These are phyloP conservation scores for Cylindroiulus punctatus DNA, from an alignment of 2,888 invertebrate species.

Conservation along the genomic window DNA sequence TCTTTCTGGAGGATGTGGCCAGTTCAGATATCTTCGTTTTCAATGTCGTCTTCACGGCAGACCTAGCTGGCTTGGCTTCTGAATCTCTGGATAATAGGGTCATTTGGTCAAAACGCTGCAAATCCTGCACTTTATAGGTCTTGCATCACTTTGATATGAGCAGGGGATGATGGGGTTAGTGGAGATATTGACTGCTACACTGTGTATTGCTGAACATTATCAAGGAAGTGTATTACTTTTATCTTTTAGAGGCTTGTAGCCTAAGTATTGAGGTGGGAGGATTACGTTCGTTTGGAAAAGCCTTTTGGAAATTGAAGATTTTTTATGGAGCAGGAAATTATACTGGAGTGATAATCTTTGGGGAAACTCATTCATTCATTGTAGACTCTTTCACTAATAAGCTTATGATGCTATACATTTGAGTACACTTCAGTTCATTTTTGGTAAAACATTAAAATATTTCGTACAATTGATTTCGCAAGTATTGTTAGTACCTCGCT, in stretches of 20 bases:
- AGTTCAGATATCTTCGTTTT: background rate
- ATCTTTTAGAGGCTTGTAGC: conserved; percentile 35
- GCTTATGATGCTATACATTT: too few relatives aligned
- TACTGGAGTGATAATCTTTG: background rate
- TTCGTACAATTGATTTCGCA: too few relatives aligned
- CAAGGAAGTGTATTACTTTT: conserved; percentile 34
- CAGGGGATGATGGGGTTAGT: conserved; percentile 21
- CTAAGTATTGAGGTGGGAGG: background rate
- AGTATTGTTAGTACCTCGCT: too few relatives aligned
- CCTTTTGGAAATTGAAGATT: background rate
- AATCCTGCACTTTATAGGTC: conserved; percentile 27
- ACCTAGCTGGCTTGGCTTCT: background rate
- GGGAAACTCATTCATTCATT: background rate
- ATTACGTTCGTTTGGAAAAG: background rate
- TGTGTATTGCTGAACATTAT: conserved; percentile 37
- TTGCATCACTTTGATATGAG: conserved; percentile 43
- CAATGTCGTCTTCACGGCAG: background rate
- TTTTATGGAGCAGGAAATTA: conserved; percentile 6
- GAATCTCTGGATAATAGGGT: conserved; percentile 22
- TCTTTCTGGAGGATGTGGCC: conserved; percentile 24
- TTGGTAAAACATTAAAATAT: too few relatives aligned
- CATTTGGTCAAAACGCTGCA: conserved; percentile 40
- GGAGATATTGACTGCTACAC: background rate
- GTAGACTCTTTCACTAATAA: background rate
- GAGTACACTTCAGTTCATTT: too few relatives aligned